These are phyloP conservation scores for Picus viridis DNA, from an alignment of 2,797 vertebrate species.

Conservation along the genomic window DNA sequence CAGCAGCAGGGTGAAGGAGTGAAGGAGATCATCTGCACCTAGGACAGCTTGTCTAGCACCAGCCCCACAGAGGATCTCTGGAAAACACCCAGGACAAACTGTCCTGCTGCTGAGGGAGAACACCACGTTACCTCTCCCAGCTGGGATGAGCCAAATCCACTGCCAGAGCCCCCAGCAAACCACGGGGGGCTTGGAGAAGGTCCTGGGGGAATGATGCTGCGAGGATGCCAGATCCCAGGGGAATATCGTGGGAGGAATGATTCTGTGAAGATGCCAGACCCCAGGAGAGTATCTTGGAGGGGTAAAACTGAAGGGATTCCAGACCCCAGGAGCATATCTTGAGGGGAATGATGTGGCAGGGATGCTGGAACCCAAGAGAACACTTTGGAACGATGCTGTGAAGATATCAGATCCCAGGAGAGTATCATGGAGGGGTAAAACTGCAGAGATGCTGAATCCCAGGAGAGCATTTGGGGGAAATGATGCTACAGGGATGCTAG, in stretches of 20 bases:
- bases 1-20: background rate
- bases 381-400: no score
- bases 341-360: background rate
- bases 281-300: background rate
- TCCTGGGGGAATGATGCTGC: background rate
- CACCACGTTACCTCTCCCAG: background rate
- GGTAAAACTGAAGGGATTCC: background rate
- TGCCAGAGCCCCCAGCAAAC: background rate
- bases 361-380: background rate
- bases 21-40: background rate
- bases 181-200: background rate
- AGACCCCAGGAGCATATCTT: background rate
- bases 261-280: background rate
- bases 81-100: slow-evolving; percentile 50
- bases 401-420: no score
- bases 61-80: background rate
- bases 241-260: background rate
- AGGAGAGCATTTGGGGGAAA: no score
- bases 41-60: background rate
- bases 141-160: fast-evolving
- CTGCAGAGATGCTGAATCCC: background rate
- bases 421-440: no score
- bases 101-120: background rate
- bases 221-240: background rate
- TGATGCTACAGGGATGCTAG: background rate